These are phyloP conservation scores for Hephaestus fuliginosus DNA, from an alignment of 2,797 vertebrate species.

Conservation along the genomic window DNA sequence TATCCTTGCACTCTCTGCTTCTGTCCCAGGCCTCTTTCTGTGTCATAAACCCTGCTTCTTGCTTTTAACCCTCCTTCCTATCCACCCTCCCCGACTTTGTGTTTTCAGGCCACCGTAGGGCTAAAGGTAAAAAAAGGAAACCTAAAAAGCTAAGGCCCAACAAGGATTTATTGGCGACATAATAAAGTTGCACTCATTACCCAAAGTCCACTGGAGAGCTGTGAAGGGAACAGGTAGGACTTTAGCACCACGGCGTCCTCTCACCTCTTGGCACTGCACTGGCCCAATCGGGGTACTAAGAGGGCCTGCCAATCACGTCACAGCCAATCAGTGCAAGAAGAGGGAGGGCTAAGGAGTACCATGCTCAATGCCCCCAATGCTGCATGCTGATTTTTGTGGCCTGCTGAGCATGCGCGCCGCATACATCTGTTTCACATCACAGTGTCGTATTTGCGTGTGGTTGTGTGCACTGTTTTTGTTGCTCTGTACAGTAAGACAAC, in stretches of 20 bases:
- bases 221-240: slow-evolving; percentile 94
- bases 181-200: slow-evolving; percentile 83
- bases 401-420: slow-evolving; percentile 67
- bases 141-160: slow-evolving; percentile 93
- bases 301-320: slow-evolving; percentile 82
- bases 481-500: neutral
- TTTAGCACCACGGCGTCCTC: slow-evolving; percentile 74
- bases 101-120: slow-evolving; percentile 96
- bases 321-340: slow-evolving; percentile 72
- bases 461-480: slow-evolving; percentile 41
- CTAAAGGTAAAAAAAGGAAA: slow-evolving; percentile 98
- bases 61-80: slow-evolving; percentile 76
- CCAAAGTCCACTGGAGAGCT: slow-evolving; percentile 86
- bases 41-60: slow-evolving; percentile 75
- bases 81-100: slow-evolving; percentile 84
- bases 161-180: slow-evolving; percentile 90
- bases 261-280: slow-evolving; percentile 68
- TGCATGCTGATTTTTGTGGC: slow-evolving; percentile 75
- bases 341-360: slow-evolving; percentile 55
- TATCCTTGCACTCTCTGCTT: slow-evolving; percentile 77
- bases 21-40: slow-evolving; percentile 71
- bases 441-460: slow-evolving; percentile 37
- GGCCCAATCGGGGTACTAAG: slow-evolving; percentile 81
- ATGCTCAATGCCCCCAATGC: slow-evolving; percentile 38
- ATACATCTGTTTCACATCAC: slow-evolving; percentile 42